Evolutionary conservation across 2,113 vertebrate species (phyloP), one percentile per base, ranked within the genome.

Genomic region (Percopsis transmontana): DNA sequence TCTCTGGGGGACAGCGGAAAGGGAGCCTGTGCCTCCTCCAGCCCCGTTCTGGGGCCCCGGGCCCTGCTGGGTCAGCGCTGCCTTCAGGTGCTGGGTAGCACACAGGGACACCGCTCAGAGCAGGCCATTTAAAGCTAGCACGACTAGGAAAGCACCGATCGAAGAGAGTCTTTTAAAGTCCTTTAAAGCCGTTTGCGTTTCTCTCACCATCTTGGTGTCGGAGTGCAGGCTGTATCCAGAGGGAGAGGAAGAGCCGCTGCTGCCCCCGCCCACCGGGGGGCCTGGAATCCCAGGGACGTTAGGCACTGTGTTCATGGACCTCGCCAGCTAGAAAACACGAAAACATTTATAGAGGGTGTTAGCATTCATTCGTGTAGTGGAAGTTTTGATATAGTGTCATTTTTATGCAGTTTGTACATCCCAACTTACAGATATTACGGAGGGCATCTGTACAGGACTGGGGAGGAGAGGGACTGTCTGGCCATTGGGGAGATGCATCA

Each of bases 231-330:
- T 91, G 47, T 95, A 95, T n/a, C 92, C 94, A 14, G 96, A 95
- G 0, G 97, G 96, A 12, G 96, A 98, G 40, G 95, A 84, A 50
- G 96, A 94, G 0, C 89, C 93, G 19, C 92, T 94, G 86, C 95
- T 93, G 72, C 83, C 91, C 33, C 92, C 90, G 6, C 90, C 92
- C 68, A 94, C 58, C 60, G 96, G 96, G 2, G 97, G 97, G 55
- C 97, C 97, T 57, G 97, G 96, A 60, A 98, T 98, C 33, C 97
- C 97, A 6, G 97, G 96, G 87, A 98, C 92, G 88, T 97, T 96
- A 18, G 97, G 96, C 80, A 97, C 94, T 74, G 96, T 82, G 83
- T 93, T 89, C 64, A 94, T 70, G 2, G 96, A 94, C 85, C 97
- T 93, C 2, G 95, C 96, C 74, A 96, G 90, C 96, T 98, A 40